Evolutionary conservation across 2,888 invertebrate species (phyloP).

Genomic region (Pollenia amentaria): DNA sequence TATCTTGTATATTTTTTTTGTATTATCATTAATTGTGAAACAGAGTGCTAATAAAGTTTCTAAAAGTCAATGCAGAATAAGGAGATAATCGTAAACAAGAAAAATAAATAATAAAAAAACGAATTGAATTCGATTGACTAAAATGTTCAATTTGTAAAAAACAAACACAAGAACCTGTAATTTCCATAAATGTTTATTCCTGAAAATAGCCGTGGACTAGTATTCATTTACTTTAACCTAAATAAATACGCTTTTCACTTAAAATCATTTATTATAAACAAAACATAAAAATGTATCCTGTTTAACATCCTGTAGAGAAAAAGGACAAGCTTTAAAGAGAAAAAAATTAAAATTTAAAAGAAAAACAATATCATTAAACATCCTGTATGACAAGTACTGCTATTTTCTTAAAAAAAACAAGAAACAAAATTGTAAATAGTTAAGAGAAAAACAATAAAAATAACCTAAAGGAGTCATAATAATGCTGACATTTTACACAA

Average conservation of each 20-base stretch:
- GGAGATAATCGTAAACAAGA: too few relatives aligned
- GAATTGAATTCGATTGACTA: too few relatives aligned
- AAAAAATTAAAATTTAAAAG: background rate
- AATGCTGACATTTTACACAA: constrained; percentile 60
- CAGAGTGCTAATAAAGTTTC: too few relatives aligned
- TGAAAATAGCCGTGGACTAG: background rate
- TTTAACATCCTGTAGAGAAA: constrained; percentile 52
- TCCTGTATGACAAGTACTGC: constrained; percentile 63
- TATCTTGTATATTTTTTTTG: too few relatives aligned
- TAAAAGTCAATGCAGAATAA: too few relatives aligned
- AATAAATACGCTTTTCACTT: constrained; percentile 21
- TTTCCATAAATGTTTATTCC: too few relatives aligned
- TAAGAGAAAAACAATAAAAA: constrained; percentile 31
- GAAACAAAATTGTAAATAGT: constrained; percentile 3
- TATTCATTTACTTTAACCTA: constrained; percentile 41
- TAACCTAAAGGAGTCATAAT: constrained; percentile 54
- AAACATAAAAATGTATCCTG: constrained; percentile 33
- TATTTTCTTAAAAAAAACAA: constrained; percentile 57
- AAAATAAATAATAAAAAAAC: too few relatives aligned
- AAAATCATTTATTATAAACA: constrained; percentile 43
- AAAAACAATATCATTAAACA: constrained; percentile 58
- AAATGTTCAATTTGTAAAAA: too few relatives aligned
- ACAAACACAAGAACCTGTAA: too few relatives aligned
- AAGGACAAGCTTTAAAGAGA: constrained; percentile 21
- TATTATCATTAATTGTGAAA: too few relatives aligned